Evolutionary conservation across 2,888 invertebrate species (phyloP).

Genomic region (Polyommatus iphigenia): DNA sequence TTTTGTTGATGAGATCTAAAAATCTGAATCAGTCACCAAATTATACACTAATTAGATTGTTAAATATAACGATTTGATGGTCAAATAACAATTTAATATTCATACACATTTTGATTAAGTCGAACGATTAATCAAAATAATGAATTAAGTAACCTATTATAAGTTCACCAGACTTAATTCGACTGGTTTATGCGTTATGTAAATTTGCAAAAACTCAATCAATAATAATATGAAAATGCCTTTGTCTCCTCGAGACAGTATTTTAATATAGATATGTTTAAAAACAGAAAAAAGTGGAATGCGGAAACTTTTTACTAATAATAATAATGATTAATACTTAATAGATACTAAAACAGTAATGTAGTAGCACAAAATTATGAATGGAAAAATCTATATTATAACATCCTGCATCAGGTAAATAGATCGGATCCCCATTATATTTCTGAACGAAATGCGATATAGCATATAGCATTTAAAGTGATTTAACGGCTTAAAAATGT

Average conservation of each 20-base stretch:
- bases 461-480: too few species aligned
- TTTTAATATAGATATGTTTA: background rate
- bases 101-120: conserved; percentile 4
- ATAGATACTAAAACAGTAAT: background rate
- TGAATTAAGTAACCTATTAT: conserved; percentile 8
- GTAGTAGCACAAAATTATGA: too few species aligned
- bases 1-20: too few species aligned
- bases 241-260: background rate
- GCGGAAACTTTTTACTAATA: background rate
- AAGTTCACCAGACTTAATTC: conserved; percentile 8
- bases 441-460: too few species aligned
- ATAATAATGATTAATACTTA: too few species aligned
- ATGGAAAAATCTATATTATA: too few species aligned
- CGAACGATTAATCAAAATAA: conserved; percentile 5
- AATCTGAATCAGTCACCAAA: too few species aligned
- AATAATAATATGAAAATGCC: conserved; percentile 6
- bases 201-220: conserved; percentile 8
- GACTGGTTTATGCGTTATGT: conserved; percentile 13
- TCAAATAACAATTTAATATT: conserved; percentile 5
- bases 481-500: too few species aligned
- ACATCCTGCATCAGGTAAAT: too few species aligned
- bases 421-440: too few species aligned
- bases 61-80: background rate
- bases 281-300: background rate
- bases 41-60: too few species aligned